phyloP scores from a whole-genome alignment of 2,113 vertebrate species.

The Plestiodon gilberti region DNA sequence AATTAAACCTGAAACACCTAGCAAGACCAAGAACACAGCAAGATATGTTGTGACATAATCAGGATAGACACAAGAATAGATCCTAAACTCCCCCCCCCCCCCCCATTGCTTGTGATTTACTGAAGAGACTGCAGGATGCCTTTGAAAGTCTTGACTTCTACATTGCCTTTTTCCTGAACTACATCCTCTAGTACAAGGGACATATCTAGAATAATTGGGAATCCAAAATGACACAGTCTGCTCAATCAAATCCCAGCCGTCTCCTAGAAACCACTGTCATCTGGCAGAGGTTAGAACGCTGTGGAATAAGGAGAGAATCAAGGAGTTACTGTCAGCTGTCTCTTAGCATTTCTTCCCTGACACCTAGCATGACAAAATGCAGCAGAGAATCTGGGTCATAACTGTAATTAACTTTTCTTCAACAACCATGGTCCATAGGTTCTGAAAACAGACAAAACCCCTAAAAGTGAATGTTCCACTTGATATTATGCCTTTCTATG shows the following conservation, averaged over 20 bases:
- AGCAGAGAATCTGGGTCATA: background rate
- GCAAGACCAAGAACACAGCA: background rate
- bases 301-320: background rate
- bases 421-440: background rate
- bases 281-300: background rate
- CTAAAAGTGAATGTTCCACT: slow-evolving; percentile 21
- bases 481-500: slow-evolving; percentile 14
- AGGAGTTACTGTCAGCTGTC: background rate
- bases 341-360: background rate
- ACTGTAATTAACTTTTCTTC: background rate
- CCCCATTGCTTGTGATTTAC: background rate
- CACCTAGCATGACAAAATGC: background rate
- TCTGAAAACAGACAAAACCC: too few relatives aligned
- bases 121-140: background rate
- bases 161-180: background rate
- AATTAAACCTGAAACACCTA: background rate
- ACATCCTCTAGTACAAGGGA: background rate
- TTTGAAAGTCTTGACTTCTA: background rate
- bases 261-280: background rate
- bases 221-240: background rate
- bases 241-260: background rate
- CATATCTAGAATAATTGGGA: background rate
- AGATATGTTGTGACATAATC: background rate
- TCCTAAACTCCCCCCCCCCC: background rate
- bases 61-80: background rate